Conservation (phyloP, 2,797 vertebrate species). For the Crocidura indochinensis region DNA sequence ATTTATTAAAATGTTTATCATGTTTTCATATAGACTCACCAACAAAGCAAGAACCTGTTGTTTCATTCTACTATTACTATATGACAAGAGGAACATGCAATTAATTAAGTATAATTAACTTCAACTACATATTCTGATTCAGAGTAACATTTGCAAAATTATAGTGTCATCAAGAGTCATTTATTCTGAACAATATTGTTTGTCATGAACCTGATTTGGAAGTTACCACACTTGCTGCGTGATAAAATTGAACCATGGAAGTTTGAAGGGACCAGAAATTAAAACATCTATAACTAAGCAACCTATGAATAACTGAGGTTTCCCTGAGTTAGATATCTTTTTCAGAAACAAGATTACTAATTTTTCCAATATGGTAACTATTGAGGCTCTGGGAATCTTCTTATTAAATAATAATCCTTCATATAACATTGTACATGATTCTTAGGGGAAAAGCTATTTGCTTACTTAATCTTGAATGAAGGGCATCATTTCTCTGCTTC, state of each 20-base stretch:
- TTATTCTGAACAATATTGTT: constrained; percentile 70
- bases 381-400: constrained; percentile 23
- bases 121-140: constrained; percentile 67
- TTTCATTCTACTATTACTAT: background rate
- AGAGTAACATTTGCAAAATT: constrained; percentile 64
- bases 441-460: constrained; percentile 55
- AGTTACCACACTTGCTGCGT: background rate
- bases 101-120: constrained; percentile 72
- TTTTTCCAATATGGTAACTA: constrained; percentile 65
- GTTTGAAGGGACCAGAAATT: constrained; percentile 74
- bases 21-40: background rate
- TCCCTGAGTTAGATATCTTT: constrained; percentile 58
- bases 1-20: constrained; percentile 21
- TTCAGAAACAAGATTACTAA: constrained; percentile 57
- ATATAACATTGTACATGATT: constrained; percentile 50
- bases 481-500: background rate
- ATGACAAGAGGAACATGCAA: background rate
- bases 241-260: constrained; percentile 70
- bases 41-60: constrained; percentile 22
- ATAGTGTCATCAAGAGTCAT: constrained; percentile 38
- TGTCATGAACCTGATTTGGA: constrained; percentile 78
- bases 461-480: constrained; percentile 70
- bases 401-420: constrained; percentile 75
- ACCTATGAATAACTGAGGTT: constrained; percentile 55
- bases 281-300: constrained; percentile 72